These are phyloP conservation scores for Teleogryllus occipitalis DNA, from an alignment of 1,140 invertebrate genomes.

Conservation along the genomic window DNA sequence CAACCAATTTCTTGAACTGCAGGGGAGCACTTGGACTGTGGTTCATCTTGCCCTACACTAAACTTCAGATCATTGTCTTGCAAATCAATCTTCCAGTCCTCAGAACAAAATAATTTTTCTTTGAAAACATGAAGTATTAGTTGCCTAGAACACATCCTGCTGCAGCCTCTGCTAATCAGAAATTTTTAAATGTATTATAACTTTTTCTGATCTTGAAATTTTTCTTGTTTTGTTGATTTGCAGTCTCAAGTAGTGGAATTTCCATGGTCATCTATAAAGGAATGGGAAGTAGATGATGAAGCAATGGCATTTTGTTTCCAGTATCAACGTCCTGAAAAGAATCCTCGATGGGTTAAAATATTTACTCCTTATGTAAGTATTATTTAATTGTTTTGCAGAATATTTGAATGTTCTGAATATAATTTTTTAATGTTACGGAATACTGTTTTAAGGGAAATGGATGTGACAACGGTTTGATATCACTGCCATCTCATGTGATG, in stretches of 20 bases:
- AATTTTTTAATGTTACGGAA: not conserved
- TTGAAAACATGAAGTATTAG: too few relatives aligned
- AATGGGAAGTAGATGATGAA: slow-evolving; percentile 85
- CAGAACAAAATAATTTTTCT: too few relatives aligned
- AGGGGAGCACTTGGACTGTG: too few relatives aligned
- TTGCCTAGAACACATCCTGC: too few relatives aligned
- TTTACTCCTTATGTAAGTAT: slow-evolving; percentile 83
- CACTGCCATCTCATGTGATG: too few relatives aligned
- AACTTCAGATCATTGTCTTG: too few relatives aligned
- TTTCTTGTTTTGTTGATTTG: slow-evolving; percentile 24
- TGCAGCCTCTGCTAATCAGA: not conserved
- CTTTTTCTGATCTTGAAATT: slow-evolving; percentile 12
- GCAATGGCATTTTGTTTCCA: slow-evolving; percentile 83
- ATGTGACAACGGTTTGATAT: too few relatives aligned
- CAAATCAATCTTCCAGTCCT: too few relatives aligned
- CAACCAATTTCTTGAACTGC: too few relatives aligned
- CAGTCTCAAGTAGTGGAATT: slow-evolving; percentile 74
- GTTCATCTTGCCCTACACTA: too few relatives aligned
- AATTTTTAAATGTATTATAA: not conserved
- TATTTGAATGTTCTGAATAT: not conserved
- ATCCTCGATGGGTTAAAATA: slow-evolving; percentile 78
- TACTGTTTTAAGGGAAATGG: too few relatives aligned
- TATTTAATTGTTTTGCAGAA: not conserved
- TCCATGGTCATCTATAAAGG: slow-evolving; percentile 67
- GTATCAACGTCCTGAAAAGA: slow-evolving; percentile 73